Evolutionary conservation across 2,888 invertebrate species (phyloP).

Genomic region (Coelinius sp.): DNA sequence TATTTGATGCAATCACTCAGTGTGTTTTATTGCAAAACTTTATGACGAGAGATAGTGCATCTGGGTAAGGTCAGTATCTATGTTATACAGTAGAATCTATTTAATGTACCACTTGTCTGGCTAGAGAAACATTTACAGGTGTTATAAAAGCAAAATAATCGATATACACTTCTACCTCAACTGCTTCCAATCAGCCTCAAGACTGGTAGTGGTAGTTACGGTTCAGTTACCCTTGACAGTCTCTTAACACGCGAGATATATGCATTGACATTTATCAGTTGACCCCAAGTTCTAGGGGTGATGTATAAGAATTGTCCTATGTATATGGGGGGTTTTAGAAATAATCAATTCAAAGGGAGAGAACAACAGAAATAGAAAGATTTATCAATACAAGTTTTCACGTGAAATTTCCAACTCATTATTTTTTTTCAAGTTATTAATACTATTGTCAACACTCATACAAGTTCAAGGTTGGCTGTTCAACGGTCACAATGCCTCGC

Average conservation of each 20-base stretch:
- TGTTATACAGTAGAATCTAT: not conserved
- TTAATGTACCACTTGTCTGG: not conserved
- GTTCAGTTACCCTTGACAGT: constrained; percentile 3
- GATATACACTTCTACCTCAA: not conserved
- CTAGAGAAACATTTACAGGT: not conserved
- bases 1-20: not conserved
- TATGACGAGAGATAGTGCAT: not conserved
- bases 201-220: constrained; percentile 2
- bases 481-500: not conserved
- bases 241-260: not conserved
- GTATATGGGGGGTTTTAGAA: not conserved
- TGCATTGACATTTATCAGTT: constrained; percentile 18
- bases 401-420: not conserved
- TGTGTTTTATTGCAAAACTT: not conserved
- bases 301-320: not conserved
- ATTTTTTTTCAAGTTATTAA: not conserved
- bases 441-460: not conserved
- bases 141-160: constrained; percentile 12
- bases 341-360: not conserved
- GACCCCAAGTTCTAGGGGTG: not conserved
- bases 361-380: no score
- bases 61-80: not conserved
- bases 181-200: constrained; percentile 9
- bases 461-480: not conserved
- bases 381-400: no score